Percentiles rank a stretch among this genome's conserved stretches.
Evolutionary conservation across 2,888 invertebrate species (phyloP).

Genomic region (Rotaria macrura): DNA sequence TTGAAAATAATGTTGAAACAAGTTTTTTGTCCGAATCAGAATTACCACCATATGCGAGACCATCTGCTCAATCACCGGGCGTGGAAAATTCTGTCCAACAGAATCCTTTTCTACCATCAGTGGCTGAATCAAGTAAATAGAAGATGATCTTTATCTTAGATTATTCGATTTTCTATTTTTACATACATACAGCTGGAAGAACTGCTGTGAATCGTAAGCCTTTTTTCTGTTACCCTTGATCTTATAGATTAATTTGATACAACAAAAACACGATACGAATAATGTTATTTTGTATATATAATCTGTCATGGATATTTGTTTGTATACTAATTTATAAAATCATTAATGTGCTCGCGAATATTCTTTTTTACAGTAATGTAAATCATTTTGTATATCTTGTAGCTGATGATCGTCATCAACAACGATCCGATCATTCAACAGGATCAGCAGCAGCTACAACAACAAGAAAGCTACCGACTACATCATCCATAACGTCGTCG

Average conservation of each 20-base stretch:
- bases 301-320: no score
- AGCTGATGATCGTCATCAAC: not conserved
- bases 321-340: no score
- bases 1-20: conserved; percentile 56
- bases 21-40: conserved; percentile 70
- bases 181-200: not conserved
- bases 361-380: not conserved
- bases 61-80: conserved; percentile 43
- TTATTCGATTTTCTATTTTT: not conserved
- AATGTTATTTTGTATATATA: no score
- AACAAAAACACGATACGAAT: no score
- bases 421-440: not conserved
- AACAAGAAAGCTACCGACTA: not conserved
- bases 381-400: not conserved
- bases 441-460: no score
- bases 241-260: no score
- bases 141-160: not conserved
- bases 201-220: not conserved
- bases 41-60: conserved; percentile 70
- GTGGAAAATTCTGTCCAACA: not conserved
- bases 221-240: not conserved
- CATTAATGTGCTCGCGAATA: no score
- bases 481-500: not conserved
- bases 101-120: not conserved
- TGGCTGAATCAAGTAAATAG: not conserved